Evolutionary conservation across 2,888 invertebrate genomes (phyloP).

Genomic region (Dasysyrphus albostriatus): DNA sequence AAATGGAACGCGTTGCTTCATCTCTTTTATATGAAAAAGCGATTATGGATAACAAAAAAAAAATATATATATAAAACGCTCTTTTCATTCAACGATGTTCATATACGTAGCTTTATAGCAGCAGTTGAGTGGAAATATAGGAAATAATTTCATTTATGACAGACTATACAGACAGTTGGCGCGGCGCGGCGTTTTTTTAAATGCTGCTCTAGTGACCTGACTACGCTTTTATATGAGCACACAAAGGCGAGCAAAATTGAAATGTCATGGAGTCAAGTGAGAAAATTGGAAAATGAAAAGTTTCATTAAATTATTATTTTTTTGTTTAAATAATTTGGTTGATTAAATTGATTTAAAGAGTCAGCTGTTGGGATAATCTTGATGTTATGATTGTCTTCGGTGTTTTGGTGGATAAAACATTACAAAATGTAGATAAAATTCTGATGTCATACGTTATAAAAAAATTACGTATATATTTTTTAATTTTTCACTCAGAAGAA

Average conservation of each 20-base stretch:
- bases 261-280: conserved; percentile 69
- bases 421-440: background rate
- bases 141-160: conserved; percentile 61
- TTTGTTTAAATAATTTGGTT: conserved; percentile 21
- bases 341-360: conserved; percentile 49
- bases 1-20: conserved; percentile 45
- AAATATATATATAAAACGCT: conserved; percentile 24
- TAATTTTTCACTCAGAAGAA: too few relatives aligned
- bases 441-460: background rate
- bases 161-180: conserved; percentile 55
- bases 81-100: conserved; percentile 49
- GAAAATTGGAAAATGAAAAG: conserved; percentile 52
- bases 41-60: conserved; percentile 47
- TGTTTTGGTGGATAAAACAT: background rate
- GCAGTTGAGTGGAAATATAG: conserved; percentile 69
- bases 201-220: conserved; percentile 61
- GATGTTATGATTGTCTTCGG: background rate
- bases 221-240: background rate
- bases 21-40: conserved; percentile 54
- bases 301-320: conserved; percentile 33
- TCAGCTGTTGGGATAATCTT: background rate
- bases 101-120: conserved; percentile 17
- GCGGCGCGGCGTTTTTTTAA: background rate
- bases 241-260: conserved; percentile 34
- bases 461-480: too few relatives aligned